These are phyloP conservation scores for Osmerus mordax DNA, from an alignment of 2,113 vertebrate genomes.

Conservation along the genomic window DNA sequence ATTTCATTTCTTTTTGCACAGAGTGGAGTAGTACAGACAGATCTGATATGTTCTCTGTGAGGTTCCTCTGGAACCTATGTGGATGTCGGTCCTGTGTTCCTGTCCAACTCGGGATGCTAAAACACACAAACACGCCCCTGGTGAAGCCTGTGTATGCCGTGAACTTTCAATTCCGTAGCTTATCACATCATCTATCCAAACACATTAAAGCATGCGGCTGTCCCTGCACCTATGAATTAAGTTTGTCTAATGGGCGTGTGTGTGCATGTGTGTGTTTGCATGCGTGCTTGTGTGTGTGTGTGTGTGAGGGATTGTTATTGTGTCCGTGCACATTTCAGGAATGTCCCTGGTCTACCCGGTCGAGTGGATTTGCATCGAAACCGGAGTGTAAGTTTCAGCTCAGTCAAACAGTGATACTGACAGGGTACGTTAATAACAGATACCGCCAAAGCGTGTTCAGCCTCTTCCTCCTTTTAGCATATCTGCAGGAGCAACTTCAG, in stretches of 20 bases:
- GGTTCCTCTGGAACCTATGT: too few species aligned
- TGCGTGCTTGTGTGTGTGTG: slow-evolving; percentile 34
- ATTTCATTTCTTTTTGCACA: too few species aligned
- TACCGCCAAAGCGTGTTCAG: slow-evolving; percentile 36
- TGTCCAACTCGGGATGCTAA: slow-evolving; percentile 39
- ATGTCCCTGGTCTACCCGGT: slow-evolving; percentile 71
- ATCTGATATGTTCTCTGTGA: background rate
- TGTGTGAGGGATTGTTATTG: slow-evolving; percentile 57
- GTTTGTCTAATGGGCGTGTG: slow-evolving; percentile 34
- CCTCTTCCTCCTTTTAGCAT: slow-evolving; percentile 38
- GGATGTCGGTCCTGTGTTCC: slow-evolving; percentile 1
- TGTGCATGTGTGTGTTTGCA: slow-evolving; percentile 40
- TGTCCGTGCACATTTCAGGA: slow-evolving; percentile 59
- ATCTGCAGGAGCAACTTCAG: slow-evolving; percentile 28
- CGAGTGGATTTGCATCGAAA: slow-evolving; percentile 67
- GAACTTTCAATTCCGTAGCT: slow-evolving; percentile 45
- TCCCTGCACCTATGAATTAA: slow-evolving; percentile 41
- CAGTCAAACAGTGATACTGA: slow-evolving; percentile 40
- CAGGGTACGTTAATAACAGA: slow-evolving; percentile 34
- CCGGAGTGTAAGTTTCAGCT: slow-evolving; percentile 66
- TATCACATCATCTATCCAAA: slow-evolving; percentile 50
- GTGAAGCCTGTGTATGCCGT: slow-evolving; percentile 10
- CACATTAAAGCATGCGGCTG: slow-evolving; percentile 40
- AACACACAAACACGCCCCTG: slow-evolving; percentile 16
- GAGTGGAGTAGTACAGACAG: too few species aligned